Conservation (phyloP, 2,888 invertebrate species). For the Latheticus oryzae region DNA sequence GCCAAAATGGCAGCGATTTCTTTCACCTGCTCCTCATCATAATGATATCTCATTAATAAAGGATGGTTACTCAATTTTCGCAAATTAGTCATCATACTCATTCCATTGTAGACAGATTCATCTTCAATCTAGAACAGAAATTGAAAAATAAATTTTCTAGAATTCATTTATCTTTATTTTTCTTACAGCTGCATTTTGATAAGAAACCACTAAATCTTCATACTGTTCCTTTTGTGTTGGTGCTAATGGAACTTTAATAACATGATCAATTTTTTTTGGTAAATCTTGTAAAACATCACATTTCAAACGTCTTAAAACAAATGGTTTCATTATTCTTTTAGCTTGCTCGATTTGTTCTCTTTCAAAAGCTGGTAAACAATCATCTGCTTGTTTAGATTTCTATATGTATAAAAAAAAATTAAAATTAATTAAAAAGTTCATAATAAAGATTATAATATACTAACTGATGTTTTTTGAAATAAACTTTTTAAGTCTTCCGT, state of each 20-base stretch:
- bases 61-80: constrained; percentile 96
- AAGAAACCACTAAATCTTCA: constrained; percentile 74
- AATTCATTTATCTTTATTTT: no score
- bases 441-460: constrained; percentile 48
- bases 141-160: neutral
- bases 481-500: constrained; percentile 87
- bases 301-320: constrained; percentile 89
- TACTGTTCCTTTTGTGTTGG: constrained; percentile 81
- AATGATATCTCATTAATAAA: constrained; percentile 81
- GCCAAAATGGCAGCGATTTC: constrained; percentile 79
- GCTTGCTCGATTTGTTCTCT: constrained; percentile 91
- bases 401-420: no score
- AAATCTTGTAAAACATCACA: constrained; percentile 86
- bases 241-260: constrained; percentile 77
- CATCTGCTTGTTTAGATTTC: constrained; percentile 71
- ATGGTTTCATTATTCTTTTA: constrained; percentile 96
- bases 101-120: constrained; percentile 68
- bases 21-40: constrained; percentile 72
- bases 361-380: constrained; percentile 83
- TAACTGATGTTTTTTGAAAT: constrained; percentile 81
- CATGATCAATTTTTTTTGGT: constrained; percentile 83
- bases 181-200: constrained; percentile 70
- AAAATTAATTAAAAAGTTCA: constrained; percentile 31
- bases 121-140: constrained; percentile 7
- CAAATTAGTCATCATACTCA: constrained; percentile 92